These are phyloP conservation scores for Trididemnum nubilum DNA, from an alignment of 23 tunicate genomes.

Conservation along the genomic window DNA sequence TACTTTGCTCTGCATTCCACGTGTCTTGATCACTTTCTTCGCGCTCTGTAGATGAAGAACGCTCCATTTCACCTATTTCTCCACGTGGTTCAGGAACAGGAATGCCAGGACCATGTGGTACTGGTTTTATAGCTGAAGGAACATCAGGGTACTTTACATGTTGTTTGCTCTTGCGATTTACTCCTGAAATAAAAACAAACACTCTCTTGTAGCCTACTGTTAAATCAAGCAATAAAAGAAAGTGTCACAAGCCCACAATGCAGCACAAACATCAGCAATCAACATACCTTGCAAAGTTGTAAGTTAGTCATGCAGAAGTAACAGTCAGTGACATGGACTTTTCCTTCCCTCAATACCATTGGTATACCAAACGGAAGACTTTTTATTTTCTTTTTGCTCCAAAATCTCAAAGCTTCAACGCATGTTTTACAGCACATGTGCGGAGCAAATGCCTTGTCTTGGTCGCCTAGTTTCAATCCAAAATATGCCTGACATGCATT, in stretches of 20 bases:
- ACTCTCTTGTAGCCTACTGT: too few relatives aligned
- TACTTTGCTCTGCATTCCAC: slow-evolving; percentile 24
- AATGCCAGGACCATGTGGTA: slow-evolving; percentile 18
- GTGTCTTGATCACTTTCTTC: slow-evolving; percentile 35
- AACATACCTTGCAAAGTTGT: slow-evolving; percentile 30
- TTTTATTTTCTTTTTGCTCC: slow-evolving; percentile 33
- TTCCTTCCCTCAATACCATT: slow-evolving; percentile 38
- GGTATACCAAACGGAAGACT: slow-evolving; percentile 39
- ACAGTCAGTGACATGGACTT: slow-evolving; percentile 30
- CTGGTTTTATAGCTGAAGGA: slow-evolving; percentile 26
- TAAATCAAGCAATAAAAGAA: too few relatives aligned
- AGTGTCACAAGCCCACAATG: too few relatives aligned
- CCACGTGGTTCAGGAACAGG: slow-evolving; percentile 25
- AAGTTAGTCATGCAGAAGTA: slow-evolving; percentile 33
- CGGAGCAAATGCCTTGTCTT: slow-evolving; percentile 12
- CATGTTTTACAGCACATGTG: slow-evolving; percentile 24
- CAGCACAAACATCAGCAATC: background rate
- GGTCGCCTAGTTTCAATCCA: too few relatives aligned
- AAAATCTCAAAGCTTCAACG: slow-evolving; percentile 26
- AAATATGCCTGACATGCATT: too few relatives aligned
- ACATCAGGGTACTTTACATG: slow-evolving; percentile 36
- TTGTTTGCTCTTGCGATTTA: slow-evolving; percentile 9
- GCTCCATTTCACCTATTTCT: slow-evolving; percentile 18
- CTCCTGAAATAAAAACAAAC: slow-evolving; percentile 27
- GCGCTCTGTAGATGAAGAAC: slow-evolving; percentile 40